Percentiles rank a stretch among this genome's conserved stretches.
These are phyloP conservation scores for Butastur rufipennis DNA, from an alignment of 2,113 vertebrate genomes.

Conservation along the genomic window DNA sequence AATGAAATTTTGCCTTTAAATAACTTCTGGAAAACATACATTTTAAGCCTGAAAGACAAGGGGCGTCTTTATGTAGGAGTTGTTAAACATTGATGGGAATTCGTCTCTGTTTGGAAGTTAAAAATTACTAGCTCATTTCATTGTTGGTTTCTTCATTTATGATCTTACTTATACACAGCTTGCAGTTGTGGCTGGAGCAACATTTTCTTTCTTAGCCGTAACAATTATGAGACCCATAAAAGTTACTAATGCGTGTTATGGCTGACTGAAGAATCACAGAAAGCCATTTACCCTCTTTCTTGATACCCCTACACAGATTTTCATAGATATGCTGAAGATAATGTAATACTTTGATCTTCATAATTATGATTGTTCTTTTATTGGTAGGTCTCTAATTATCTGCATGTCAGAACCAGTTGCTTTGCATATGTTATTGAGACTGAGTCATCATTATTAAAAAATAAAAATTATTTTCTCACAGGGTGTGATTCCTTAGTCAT, in stretches of 20 bases:
- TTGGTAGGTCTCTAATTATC: slow-evolving; percentile 29
- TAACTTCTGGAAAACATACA: neutral
- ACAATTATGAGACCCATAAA: neutral
- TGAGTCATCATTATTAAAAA: slow-evolving; percentile 57
- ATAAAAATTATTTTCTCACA: slow-evolving; percentile 49
- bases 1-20: neutral
- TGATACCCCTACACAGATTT: neutral
- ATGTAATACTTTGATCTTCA: slow-evolving; percentile 7
- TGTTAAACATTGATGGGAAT: neutral
- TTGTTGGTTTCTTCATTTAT: neutral
- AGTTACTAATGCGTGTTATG: neutral
- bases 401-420: slow-evolving; percentile 1
- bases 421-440: slow-evolving; percentile 7
- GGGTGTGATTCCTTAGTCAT: slow-evolving; percentile 66
- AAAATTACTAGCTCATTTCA: fast-evolving
- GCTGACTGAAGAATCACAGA: neutral
- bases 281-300: neutral
- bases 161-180: neutral
- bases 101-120: neutral
- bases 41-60: neutral
- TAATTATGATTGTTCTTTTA: slow-evolving; percentile 32
- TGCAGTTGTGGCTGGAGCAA: neutral
- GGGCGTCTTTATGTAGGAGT: neutral
- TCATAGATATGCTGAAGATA: neutral
- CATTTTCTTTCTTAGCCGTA: neutral